Evolutionary conservation across 2,888 invertebrate species (phyloP), one percentile per base, ranked within the genome.

Genomic region (Gryllus longicercus): DNA sequence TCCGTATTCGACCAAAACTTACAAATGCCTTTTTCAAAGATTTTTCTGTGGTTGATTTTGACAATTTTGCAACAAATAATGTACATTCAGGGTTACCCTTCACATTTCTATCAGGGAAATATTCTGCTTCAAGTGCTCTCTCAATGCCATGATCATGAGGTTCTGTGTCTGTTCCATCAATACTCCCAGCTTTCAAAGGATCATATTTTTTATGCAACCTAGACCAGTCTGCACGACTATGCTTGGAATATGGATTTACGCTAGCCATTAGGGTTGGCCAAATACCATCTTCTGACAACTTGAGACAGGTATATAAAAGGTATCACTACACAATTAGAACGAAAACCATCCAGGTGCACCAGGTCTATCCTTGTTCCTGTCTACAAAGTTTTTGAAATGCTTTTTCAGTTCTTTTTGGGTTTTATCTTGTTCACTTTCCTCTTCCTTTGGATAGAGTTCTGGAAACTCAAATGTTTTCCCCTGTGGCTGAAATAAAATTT

Each of bases 291-390:
- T 4, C 38, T 38, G 38, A 38, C 5, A 38, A 38, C 38, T 38
- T 38, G 38, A 38, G 5, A 38, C 8, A 38, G 38, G 38, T 63
- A 14, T 63, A 16, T n/a, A 63, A 14, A 16, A 63, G n/a, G 12
- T 12, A 63, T 63, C 16, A 3, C 14, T 18, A 63, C 63, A 63
- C 50, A 38, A 18, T 85, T 90, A 94, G 85, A 93, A 89, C 51
- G 92, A 91, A 87, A 92, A 95, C 95, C 95, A 96, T 82, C 93
- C 92, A 10, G 95, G 95, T 76, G 93, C 88, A 84, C 93, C 94
- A 76, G 92, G 91, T 85, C 93, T 89, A 81, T 91, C 87, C 86
- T 92, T 93, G 85, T 93, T 93, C 83, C 90, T 89, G 2, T 91
- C 89, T 80, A 93, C 85, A 84, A 90, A 93, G 18, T 88, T 86